These are phyloP conservation scores for Agriopis marginaria DNA, from an alignment of 2,888 invertebrate species.

Conservation along the genomic window DNA sequence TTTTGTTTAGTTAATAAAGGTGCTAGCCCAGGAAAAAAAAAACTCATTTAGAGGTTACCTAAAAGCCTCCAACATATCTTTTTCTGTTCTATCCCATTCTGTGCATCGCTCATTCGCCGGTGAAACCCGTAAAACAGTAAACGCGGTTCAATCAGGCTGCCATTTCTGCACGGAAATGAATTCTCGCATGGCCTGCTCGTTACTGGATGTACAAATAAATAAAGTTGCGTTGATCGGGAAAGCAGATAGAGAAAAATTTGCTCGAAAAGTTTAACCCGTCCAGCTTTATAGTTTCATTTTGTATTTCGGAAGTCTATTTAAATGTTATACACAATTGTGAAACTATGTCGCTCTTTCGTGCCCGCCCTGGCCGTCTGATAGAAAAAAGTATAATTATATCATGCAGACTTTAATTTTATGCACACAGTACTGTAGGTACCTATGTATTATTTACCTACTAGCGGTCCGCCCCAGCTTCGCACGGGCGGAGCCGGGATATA, in stretches of 20 bases:
- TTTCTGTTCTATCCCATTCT: neutral
- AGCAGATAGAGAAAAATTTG: conserved; percentile 16
- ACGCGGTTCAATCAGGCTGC: conserved; percentile 53
- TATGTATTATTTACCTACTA: too few species aligned
- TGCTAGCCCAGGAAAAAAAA: too few species aligned
- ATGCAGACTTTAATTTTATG: too few species aligned
- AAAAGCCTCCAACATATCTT: too few species aligned
- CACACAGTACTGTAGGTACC: too few species aligned
- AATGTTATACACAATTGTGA: neutral
- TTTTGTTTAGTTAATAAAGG: too few species aligned
- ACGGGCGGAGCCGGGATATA: too few species aligned
- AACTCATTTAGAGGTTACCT: too few species aligned
- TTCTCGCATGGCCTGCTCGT: conserved; percentile 50
- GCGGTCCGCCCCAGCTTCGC: too few species aligned
- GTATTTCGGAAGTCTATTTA: neutral
- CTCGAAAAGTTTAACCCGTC: neutral
- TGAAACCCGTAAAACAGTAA: conserved; percentile 41
- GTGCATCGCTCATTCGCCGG: neutral
- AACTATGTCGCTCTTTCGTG: too few species aligned
- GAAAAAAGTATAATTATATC: too few species aligned
- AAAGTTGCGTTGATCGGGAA: conserved; percentile 35
- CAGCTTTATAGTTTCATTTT: neutral
- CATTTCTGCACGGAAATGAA: conserved; percentile 63
- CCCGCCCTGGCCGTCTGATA: too few species aligned
- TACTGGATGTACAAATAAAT: conserved; percentile 42